Evolutionary conservation across 35 echinoderm and acorn worm species (phyloP).

Genomic region (Heliocidaris tuberculata): DNA sequence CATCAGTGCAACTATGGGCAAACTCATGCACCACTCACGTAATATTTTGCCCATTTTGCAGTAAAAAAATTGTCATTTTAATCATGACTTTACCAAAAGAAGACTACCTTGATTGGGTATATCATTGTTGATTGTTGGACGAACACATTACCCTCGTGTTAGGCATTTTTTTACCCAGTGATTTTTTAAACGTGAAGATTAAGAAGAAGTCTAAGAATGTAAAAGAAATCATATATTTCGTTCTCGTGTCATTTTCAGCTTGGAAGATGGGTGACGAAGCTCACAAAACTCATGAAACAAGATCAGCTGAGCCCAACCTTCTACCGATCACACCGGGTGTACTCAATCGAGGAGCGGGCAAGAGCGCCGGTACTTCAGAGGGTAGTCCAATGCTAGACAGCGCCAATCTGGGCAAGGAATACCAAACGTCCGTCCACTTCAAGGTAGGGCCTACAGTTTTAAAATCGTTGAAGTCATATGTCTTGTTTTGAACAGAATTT

Average conservation of each 20-base stretch:
- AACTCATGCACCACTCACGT: too few relatives aligned
- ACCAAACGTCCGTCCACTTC: constrained; percentile 89
- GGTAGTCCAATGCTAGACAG: constrained; percentile 53
- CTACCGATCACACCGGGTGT: constrained; percentile 25
- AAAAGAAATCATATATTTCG: too few relatives aligned
- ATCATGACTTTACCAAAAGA: too few relatives aligned
- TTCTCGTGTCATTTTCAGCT: not conserved
- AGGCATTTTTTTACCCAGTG: too few relatives aligned
- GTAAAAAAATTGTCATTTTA: too few relatives aligned
- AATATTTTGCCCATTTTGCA: too few relatives aligned
- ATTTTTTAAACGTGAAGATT: too few relatives aligned
- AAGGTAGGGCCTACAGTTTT: constrained; percentile 52
- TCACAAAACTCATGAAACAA: not conserved
- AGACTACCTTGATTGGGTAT: too few relatives aligned
- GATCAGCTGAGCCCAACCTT: not conserved
- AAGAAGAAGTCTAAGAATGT: not conserved
- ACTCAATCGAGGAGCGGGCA: not conserved
- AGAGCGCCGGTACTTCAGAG: constrained; percentile 50
- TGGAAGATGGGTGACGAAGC: constrained; percentile 22
- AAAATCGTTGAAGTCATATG: not conserved
- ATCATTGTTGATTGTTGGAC: too few relatives aligned
- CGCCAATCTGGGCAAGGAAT: constrained; percentile 70
- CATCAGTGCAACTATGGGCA: too few relatives aligned
- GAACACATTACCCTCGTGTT: too few relatives aligned
- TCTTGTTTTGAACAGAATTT: not conserved